Base-by-base conservation (phyloP, 2,888 invertebrate genomes). In the Aphodius sticticus region DNA sequence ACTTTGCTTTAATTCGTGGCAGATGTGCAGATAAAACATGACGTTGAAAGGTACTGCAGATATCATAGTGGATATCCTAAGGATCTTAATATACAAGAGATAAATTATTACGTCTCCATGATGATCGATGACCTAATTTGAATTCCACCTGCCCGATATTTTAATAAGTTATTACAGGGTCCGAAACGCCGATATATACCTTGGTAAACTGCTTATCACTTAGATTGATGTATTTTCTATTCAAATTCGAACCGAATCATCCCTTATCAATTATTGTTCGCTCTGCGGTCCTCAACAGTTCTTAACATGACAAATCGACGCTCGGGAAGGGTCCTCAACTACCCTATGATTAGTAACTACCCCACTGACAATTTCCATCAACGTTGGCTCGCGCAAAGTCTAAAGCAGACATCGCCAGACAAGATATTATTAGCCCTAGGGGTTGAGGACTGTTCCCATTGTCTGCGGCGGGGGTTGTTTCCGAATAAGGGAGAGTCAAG, bases 391-490 rank as follows among this genome's bases (percentile, higher is more conserved):
- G 35, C 35, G 74, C 26, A 7, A 35, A 74, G 74, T 35, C n/a
- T 74, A 35, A 14, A 35, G 35, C 36, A 74, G 36, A 74, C 35
- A 15, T 36, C 74, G 35, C 35, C 70, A 1, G 70, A 15, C 16
- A 74, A 74, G 36, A 35, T 77, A 74, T 81, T 81, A 81, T 81
- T 81, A 81, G 77, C 72, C 70, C 75, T 69, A 74, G 76, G 80
- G 78, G 78, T 82, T 82, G 82, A 77, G 81, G 78, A 78, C 80
- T 81, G 80, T 80, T 16, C 35, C 72, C 81, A 78, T 78, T 75
- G 77, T 76, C 35, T 71, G 35, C 12, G 71, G 35, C 35, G 71
- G 71, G 71, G 53, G 53, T 53, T 53, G 53, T 53, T 53, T 53
- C 53, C 53, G 53, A 71, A 71, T 71, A 35, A 16, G 15, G 35